phyloP scores from a whole-genome alignment of 2,888 invertebrate species.

The Ornithoptera priamus region DNA sequence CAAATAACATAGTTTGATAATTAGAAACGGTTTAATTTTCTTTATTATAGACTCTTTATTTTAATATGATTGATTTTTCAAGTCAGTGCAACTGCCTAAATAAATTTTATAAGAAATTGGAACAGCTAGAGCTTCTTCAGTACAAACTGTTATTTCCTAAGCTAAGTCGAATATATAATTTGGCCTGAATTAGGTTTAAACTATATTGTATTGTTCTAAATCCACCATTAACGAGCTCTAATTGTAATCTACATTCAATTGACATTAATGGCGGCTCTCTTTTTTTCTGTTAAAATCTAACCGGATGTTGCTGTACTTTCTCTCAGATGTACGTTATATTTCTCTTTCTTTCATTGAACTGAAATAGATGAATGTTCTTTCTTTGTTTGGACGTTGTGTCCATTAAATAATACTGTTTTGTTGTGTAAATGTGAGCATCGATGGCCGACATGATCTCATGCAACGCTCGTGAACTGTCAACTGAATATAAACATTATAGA shows the following conservation, averaged over 20 bases:
- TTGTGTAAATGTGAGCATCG: conserved; percentile 47
- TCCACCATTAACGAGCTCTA: conserved; percentile 8
- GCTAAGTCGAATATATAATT: conserved; percentile 28
- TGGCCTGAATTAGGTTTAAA: conserved; percentile 18
- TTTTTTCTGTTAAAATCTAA: neutral
- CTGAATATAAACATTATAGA: conserved; percentile 50
- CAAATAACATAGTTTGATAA: conserved; percentile 9
- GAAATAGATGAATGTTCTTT: conserved; percentile 5
- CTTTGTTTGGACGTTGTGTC: neutral
- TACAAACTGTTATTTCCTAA: conserved; percentile 30
- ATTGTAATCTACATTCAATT: neutral
- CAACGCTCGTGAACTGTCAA: conserved; percentile 49
- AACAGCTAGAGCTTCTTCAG: conserved; percentile 31
- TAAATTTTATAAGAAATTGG: conserved; percentile 22
- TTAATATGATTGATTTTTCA: conserved; percentile 13
- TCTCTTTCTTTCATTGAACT: conserved; percentile 9
- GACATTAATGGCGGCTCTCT: conserved; percentile 16
- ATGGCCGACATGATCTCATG: conserved; percentile 59
- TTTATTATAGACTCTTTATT: conserved; percentile 31
- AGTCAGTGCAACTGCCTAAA: conserved; percentile 20
- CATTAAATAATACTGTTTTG: conserved; percentile 18
- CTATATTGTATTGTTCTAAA: conserved; percentile 8
- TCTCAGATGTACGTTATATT: conserved; percentile 17
- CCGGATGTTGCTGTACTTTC: conserved; percentile 12
- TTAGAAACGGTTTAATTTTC: conserved; percentile 43